These are phyloP conservation scores for Diabrotica balteata DNA, from an alignment of 2,888 invertebrate species.

Conservation along the genomic window DNA sequence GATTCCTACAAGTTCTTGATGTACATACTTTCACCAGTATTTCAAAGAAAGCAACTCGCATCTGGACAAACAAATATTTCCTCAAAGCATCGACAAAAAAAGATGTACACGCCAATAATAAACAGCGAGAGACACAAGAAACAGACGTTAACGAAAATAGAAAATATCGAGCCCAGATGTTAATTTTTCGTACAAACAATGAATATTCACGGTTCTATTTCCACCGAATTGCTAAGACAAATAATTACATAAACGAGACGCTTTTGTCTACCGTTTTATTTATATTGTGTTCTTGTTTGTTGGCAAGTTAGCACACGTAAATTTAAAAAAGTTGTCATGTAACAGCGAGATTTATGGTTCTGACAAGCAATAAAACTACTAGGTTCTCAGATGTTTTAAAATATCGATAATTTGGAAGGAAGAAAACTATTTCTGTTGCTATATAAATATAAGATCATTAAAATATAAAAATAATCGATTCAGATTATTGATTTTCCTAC, in stretches of 20 bases:
- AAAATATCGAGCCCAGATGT: constrained; percentile 16
- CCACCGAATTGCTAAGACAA: constrained; percentile 7
- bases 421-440: too few species aligned
- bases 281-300: constrained; percentile 7
- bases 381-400: too few species aligned
- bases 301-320: neutral
- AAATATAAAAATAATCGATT: too few species aligned
- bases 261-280: constrained; percentile 2
- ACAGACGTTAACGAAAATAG: constrained; percentile 18
- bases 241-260: constrained; percentile 20
- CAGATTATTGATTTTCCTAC: too few species aligned
- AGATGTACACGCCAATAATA: constrained; percentile 9
- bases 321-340: constrained; percentile 7
- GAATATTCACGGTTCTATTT: constrained; percentile 17
- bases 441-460: too few species aligned
- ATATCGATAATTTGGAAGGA: too few species aligned
- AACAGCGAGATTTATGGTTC: neutral
- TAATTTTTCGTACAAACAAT: constrained; percentile 25
- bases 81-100: constrained; percentile 4
- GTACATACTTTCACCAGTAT: too few species aligned
- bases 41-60: neutral
- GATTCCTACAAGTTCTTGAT: too few species aligned
- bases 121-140: constrained; percentile 2
- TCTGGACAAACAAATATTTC: constrained; percentile 9
- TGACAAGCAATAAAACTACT: too few species aligned